Base-by-base conservation (phyloP, 2,113 vertebrate genomes). In the Pristiophorus japonicus region DNA sequence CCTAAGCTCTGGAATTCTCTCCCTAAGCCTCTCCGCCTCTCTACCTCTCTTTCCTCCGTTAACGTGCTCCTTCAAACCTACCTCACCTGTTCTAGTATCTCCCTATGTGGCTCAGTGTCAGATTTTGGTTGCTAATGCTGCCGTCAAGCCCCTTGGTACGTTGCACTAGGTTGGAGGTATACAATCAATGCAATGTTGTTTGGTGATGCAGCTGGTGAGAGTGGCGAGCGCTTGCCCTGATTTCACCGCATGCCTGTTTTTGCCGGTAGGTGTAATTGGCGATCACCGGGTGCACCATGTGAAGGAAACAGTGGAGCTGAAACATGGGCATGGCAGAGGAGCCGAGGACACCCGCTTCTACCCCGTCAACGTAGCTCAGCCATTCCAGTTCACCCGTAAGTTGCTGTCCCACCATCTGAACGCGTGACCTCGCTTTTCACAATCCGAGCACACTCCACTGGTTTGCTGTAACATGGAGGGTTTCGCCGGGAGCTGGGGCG, bases 361-460 rank as follows among this genome's bases (percentile, higher is more conserved):
- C 12, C 96, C 97, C 0, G 96, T 98, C 96, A 98, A 98, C 0
- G 97, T 99, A 97, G 99, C 98, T 0, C 99, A 99, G 97, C 98
- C 99, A 0, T 98, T 99, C 91, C 99, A 99, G 95, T 99, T 99
- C 96, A 99, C 98, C 98, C 99, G 99, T 99, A 98, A 98, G 98
- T 97, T 97, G 98, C 97, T 97, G 95, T 70, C 27, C 2, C 55
- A n/a, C 30, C 4, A n/a, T 20, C 18, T 66, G 30, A 2, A 47
- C 42, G 27, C 24, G 8, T 34, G 47, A 55, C 51, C 27, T 8
- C 10, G 34, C 88, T 62, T 7, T 22, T 63, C 34, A 55, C 30
- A 88, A 92, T 90, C 51, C 14, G 16, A n/a, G 11, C 30, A 4
- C 6, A 42, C 20, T 7, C 45, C 38, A 42, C 59, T 22, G 6